Conservation (phyloP, 2,888 invertebrate species). For the Andrena camellia region DNA sequence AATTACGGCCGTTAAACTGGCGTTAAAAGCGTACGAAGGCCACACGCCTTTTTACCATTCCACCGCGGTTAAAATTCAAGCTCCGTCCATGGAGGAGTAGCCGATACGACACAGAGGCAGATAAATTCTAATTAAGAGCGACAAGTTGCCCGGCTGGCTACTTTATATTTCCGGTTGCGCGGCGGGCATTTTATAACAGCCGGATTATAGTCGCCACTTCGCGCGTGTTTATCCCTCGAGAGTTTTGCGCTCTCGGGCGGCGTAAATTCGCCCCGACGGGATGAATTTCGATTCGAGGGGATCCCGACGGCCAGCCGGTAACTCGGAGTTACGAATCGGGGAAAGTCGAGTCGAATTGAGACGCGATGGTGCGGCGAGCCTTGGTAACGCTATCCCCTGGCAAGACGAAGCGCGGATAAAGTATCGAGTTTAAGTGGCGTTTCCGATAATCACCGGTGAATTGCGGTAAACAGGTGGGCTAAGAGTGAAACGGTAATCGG, state of each 20-base stretch:
- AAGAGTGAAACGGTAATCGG: neutral
- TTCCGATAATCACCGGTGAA: conserved; percentile 1
- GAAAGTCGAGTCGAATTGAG: conserved; percentile 19
- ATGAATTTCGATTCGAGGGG: conserved; percentile 48
- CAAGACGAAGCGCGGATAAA: conserved; percentile 4
- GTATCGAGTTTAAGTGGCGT: neutral
- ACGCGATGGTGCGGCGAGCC: neutral
- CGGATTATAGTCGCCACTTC: conserved; percentile 51
- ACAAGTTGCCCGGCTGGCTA: conserved; percentile 58
- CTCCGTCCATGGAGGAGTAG: conserved; percentile 36
- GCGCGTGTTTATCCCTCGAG: conserved; percentile 23
- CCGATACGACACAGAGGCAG: conserved; percentile 52
- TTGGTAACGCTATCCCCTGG: neutral
- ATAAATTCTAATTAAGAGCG: conserved; percentile 73
- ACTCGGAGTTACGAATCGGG: neutral
- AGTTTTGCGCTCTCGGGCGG: conserved; percentile 9
- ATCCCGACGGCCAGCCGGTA: neutral
- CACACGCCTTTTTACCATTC: conserved; percentile 40
- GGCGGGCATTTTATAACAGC: conserved; percentile 40
- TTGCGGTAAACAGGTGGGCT: neutral
- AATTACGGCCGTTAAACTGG: conserved; percentile 17
- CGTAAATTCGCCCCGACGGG: conserved; percentile 37
- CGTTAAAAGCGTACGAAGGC: conserved; percentile 39
- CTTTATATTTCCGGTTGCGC: conserved; percentile 70
- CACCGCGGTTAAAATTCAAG: conserved; percentile 47